Base-by-base conservation (phyloP, 1,140 invertebrate species). In the Drosophila setifemur region DNA sequence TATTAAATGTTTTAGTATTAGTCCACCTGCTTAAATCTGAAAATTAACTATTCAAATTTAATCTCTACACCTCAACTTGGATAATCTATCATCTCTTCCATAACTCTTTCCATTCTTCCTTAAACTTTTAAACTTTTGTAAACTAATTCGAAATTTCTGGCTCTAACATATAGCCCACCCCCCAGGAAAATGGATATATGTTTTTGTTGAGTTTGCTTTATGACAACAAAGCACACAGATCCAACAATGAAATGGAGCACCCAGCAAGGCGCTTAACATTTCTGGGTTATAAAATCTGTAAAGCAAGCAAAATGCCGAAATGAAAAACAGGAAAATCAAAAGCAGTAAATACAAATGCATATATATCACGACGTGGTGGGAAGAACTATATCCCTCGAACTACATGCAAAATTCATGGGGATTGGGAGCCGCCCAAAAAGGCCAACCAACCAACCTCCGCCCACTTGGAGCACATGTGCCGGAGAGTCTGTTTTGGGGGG, bases 401-500 rank as follows among this genome's bases (percentile, higher is more conserved):
- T 64, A 64, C 77, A 79, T 79, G 68, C 69, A 79, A 75, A 64
- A 66, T 81, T 81, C 57, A 81, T 81, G 73, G 66, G 48, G 45
- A 64, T n/a, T n/a, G 40, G 55, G 54, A 33, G 44, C 25, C 31
- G 11, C 11, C 8, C 14, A 14, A n/a, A 12, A 33, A 33, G 14
- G 14, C 6, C 31, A n/a, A 33, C 4, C 11, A 33, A 33, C 6
- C 31, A n/a, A 33, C 4, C 11, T 12, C 23, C 45, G 53, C 73
- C 37, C 52, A 39, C 25, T 35, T 28, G 44, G 21, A 28, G 44
- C 14, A 28, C 60, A 50, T 73, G 28, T 29, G 35, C 35, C 28
- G 35, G 50, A 35, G 33, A 44, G 57, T 47, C 45, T 23, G 50
- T n/a, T n/a, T n/a, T n/a, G 39, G 26, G 31, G 63, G 21, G 42